A percentile compares a stretch with the other conserved stretches of the same genome.
phyloP scores from a whole-genome alignment of 2,888 invertebrate species.

The Harpagoxenus sublaevis region DNA sequence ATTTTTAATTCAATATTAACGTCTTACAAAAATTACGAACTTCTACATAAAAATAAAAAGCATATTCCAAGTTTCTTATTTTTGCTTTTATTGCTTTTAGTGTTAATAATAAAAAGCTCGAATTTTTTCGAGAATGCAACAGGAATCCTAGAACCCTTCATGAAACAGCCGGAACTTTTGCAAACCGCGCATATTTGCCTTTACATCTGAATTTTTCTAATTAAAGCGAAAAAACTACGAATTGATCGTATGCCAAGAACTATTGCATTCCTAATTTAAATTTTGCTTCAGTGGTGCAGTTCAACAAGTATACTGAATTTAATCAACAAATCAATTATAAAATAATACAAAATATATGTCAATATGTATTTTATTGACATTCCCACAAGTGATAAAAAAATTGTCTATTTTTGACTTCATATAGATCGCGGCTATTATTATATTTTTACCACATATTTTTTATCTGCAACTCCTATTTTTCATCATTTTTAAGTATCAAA shows the following conservation, averaged over 20 bases:
- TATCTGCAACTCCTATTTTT: background rate
- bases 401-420: background rate
- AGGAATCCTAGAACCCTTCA: background rate
- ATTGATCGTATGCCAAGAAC: background rate
- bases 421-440: background rate
- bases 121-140: background rate
- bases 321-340: constrained; percentile 6
- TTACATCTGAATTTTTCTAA: constrained; percentile 1
- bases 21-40: background rate
- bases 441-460: background rate
- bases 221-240: background rate
- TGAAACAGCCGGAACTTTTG: background rate
- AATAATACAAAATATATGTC: background rate
- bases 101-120: background rate
- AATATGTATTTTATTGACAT: background rate
- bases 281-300: background rate
- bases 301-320: background rate
- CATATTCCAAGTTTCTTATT: background rate
- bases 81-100: background rate
- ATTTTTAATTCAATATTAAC: background rate
- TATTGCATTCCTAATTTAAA: background rate
- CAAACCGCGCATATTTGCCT: constrained; percentile 8
- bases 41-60: background rate
- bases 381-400: background rate
- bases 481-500: background rate